Percentiles rank a stretch among this genome's conserved stretches.
These are phyloP conservation scores for Andrena bucephala DNA, from an alignment of 2,888 invertebrate genomes.

Conservation along the genomic window DNA sequence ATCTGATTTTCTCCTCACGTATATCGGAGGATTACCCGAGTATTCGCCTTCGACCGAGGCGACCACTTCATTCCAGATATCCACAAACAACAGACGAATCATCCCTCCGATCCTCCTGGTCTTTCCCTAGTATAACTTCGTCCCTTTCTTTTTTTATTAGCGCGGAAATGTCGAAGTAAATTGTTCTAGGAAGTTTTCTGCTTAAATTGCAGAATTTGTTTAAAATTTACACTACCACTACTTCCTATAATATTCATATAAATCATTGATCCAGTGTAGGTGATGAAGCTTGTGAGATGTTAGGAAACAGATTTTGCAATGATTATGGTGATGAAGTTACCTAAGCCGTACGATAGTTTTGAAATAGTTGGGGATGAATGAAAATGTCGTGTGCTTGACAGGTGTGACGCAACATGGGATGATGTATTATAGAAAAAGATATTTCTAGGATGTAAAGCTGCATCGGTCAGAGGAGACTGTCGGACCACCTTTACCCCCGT, in stretches of 20 bases:
- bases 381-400: neutral
- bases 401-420: neutral
- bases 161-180: neutral
- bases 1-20: slow-evolving; percentile 83
- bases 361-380: neutral
- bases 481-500: slow-evolving; percentile 66
- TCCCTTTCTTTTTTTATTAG: slow-evolving; percentile 9
- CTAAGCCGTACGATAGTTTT: too few species aligned
- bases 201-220: too few species aligned
- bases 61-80: slow-evolving; percentile 80
- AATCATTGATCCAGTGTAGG: too few species aligned
- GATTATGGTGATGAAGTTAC: too few species aligned
- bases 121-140: slow-evolving; percentile 37
- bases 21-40: slow-evolving; percentile 76
- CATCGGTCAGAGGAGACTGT: slow-evolving; percentile 64
- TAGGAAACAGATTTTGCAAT: too few species aligned
- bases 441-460: slow-evolving; percentile 57
- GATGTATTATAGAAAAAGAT: slow-evolving; percentile 18
- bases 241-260: too few species aligned
- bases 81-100: slow-evolving; percentile 73
- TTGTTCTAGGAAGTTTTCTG: neutral
- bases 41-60: slow-evolving; percentile 71
- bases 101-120: slow-evolving; percentile 58
- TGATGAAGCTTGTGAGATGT: too few species aligned
- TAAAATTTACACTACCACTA: too few species aligned